phyloP scores from a whole-genome alignment of 2,113 vertebrate genomes.

The Motacilla alba region DNA sequence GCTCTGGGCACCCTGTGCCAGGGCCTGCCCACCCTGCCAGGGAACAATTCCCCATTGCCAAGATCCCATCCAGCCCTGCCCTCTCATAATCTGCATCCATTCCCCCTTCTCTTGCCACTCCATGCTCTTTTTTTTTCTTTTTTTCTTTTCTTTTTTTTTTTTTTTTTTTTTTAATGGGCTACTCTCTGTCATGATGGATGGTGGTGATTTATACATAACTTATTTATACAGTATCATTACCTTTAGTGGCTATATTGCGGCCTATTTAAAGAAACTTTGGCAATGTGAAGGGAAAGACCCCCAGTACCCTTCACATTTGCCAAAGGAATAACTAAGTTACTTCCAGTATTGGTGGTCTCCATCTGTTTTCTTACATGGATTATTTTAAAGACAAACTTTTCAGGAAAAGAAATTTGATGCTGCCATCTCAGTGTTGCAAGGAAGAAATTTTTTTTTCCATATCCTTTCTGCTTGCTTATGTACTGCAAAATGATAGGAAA shows the following conservation, averaged over 20 bases:
- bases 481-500: not conserved
- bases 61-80: fast-evolving
- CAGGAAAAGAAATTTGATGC: not conserved
- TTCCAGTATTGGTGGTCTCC: fast-evolving
- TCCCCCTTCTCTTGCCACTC: too few species aligned
- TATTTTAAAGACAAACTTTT: not conserved
- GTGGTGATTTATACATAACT: not conserved
- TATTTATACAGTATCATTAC: fast-evolving
- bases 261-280: fast-evolving
- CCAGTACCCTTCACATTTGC: fast-evolving
- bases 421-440: not conserved
- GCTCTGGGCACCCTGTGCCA: not conserved
- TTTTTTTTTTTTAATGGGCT: not conserved
- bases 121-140: too few species aligned
- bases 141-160: too few species aligned
- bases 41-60: too few species aligned
- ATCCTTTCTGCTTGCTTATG: not conserved
- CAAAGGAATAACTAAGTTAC: not conserved
- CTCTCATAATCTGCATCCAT: not conserved
- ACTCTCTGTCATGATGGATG: fast-evolving
- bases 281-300: fast-evolving
- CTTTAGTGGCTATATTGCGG: fast-evolving
- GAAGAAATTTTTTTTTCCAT: not conserved
- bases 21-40: too few species aligned
- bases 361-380: fast-evolving